phyloP scores from a whole-genome alignment of 2,888 invertebrate species.

The Calliscelio sp. region DNA sequence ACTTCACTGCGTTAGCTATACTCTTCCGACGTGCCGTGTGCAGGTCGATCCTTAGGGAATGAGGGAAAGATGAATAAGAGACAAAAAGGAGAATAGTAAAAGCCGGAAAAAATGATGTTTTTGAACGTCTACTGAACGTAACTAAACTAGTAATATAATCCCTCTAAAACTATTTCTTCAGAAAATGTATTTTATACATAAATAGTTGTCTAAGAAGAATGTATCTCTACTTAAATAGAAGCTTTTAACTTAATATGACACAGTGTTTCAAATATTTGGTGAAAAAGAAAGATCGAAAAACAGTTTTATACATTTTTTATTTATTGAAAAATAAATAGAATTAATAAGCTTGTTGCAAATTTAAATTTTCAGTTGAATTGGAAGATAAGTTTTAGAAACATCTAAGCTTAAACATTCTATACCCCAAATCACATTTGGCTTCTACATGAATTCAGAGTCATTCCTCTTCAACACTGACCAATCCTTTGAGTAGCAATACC shows the following conservation, averaged over 20 bases:
- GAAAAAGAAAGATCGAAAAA: too few relatives aligned
- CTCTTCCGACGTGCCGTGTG: constrained; percentile 74
- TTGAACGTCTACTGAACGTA: constrained; percentile 33
- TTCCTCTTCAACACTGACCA: constrained; percentile 83
- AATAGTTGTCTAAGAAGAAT: too few relatives aligned
- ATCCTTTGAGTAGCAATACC: constrained; percentile 77
- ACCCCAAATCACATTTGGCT: constrained; percentile 83
- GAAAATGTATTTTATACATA: too few relatives aligned
- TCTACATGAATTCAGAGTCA: constrained; percentile 81
- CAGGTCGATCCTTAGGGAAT: constrained; percentile 76
- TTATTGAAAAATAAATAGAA: too few relatives aligned
- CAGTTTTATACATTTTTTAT: too few relatives aligned
- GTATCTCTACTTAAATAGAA: too few relatives aligned
- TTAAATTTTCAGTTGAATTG: too few relatives aligned
- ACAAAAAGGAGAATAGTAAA: constrained; percentile 72
- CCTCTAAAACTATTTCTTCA: too few relatives aligned
- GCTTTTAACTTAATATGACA: too few relatives aligned
- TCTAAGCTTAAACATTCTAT: constrained; percentile 80
- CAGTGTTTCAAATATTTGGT: too few relatives aligned
- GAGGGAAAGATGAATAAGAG: constrained; percentile 71
- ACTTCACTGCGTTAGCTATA: constrained; percentile 81
- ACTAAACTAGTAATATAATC: constrained; percentile 80
- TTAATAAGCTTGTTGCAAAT: too few relatives aligned
- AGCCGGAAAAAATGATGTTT: constrained; percentile 45
- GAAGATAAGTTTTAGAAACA: too few relatives aligned